These are phyloP conservation scores for Peromyscus nudipes DNA, from an alignment of 2,797 vertebrate species.

Conservation along the genomic window DNA sequence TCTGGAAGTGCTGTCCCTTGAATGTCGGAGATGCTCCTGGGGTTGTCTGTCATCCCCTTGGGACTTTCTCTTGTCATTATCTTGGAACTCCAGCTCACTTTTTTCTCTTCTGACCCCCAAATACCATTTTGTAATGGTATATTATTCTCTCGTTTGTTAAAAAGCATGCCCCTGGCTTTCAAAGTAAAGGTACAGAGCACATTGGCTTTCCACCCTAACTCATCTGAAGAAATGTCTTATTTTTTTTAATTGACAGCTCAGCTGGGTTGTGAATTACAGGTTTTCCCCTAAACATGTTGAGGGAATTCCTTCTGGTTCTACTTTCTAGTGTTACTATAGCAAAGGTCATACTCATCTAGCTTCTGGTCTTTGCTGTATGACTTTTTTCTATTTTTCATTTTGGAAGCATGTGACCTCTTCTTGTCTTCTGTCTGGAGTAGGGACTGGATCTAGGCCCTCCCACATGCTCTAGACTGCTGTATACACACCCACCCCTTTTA, in stretches of 20 bases:
- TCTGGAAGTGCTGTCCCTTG: background rate
- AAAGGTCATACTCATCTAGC: background rate
- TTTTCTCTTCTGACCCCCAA: background rate
- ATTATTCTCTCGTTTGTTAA: constrained; percentile 5
- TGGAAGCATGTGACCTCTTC: background rate
- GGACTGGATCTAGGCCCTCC: background rate
- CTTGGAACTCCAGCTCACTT: background rate
- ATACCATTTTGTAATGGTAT: background rate
- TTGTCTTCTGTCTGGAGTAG: background rate
- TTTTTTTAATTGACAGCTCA: background rate
- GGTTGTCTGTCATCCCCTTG: no score
- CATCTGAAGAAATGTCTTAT: background rate
- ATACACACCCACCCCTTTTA: no score
- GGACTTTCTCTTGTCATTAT: background rate
- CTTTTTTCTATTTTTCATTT: background rate
- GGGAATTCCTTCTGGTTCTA: background rate
- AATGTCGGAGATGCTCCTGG: background rate
- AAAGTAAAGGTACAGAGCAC: background rate
- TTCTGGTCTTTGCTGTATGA: background rate
- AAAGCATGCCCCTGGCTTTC: background rate
- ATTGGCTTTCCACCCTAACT: background rate
- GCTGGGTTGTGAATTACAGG: background rate
- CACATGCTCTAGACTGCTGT: background rate
- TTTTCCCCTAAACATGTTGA: background rate
- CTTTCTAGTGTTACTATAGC: background rate